Evolutionary conservation across 2,888 invertebrate species (phyloP).

Genomic region (Zaprionus bogoriensis): DNA sequence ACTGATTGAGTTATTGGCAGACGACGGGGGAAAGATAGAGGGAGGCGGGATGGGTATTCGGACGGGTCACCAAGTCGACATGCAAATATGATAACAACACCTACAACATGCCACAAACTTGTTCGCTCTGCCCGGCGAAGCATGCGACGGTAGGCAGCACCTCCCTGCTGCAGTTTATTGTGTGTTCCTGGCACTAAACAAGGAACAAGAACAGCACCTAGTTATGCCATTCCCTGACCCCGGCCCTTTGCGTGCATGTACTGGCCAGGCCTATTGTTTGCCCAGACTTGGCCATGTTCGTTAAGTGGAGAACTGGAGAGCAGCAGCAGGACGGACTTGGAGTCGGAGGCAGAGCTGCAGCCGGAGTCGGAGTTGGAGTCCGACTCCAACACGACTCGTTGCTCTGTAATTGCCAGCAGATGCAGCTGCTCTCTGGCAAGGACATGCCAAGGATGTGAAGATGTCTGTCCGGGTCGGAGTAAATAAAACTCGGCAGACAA

Average conservation of each 20-base stretch:
- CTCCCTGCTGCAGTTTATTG: slow-evolving; percentile 9
- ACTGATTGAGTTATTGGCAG: slow-evolving; percentile 70
- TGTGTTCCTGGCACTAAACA: slow-evolving; percentile 51
- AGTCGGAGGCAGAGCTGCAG: slow-evolving; percentile 24
- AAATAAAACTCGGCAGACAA: slow-evolving; percentile 73
- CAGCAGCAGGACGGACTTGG: slow-evolving; percentile 11
- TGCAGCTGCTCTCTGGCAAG: slow-evolving; percentile 41
- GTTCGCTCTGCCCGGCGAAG: slow-evolving; percentile 54
- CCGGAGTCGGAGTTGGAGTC: background rate
- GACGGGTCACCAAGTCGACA: too few relatives aligned
- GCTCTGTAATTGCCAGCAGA: slow-evolving; percentile 68
- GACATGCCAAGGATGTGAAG: slow-evolving; percentile 55
- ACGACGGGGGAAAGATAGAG: background rate
- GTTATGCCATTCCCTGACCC: slow-evolving; percentile 40
- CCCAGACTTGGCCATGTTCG: slow-evolving; percentile 70
- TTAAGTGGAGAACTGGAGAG: slow-evolving; percentile 53
- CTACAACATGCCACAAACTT: slow-evolving; percentile 67
- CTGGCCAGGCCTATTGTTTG: slow-evolving; percentile 62
- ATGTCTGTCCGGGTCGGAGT: slow-evolving; percentile 32
- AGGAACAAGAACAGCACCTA: slow-evolving; percentile 32
- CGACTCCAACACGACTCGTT: slow-evolving; percentile 42
- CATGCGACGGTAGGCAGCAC: slow-evolving; percentile 31
- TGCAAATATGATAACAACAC: slow-evolving; percentile 71
- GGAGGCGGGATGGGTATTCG: background rate
- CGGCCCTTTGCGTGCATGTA: slow-evolving; percentile 44